Percentiles rank a stretch among this genome's conserved stretches.
Evolutionary conservation across 1,140 invertebrate genomes (phyloP).

Genomic region (Mizuhopecten yessoensis): DNA sequence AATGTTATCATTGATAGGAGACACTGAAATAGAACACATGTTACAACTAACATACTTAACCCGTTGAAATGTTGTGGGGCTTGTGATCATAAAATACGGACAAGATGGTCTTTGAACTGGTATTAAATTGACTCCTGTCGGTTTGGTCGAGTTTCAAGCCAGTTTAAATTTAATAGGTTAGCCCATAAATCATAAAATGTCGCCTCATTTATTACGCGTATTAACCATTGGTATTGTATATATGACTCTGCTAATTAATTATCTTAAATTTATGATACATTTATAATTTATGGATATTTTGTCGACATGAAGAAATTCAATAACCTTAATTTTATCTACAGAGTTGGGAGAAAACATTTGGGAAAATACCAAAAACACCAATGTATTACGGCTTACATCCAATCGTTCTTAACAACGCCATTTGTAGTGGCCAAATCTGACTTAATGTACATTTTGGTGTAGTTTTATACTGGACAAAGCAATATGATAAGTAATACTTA

Average conservation of each 20-base stretch:
- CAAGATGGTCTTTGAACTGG: constrained; percentile 3
- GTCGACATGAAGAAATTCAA: neutral
- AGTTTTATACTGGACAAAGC: too few species aligned
- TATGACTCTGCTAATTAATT: neutral
- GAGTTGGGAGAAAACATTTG: too few species aligned
- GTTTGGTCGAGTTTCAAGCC: neutral
- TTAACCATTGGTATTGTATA: neutral
- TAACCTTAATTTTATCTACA: neutral
- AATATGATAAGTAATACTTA: too few species aligned
- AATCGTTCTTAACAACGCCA: too few species aligned
- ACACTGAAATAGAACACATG: neutral
- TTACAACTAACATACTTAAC: neutral
- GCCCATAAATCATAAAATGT: neutral
- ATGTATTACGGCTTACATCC: too few species aligned
- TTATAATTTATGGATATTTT: neutral
- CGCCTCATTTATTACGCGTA: neutral
- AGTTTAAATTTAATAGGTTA: neutral
- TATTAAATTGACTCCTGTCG: neutral
- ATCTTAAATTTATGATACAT: constrained; percentile 23
- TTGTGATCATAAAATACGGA: neutral
- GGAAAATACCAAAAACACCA: too few species aligned
- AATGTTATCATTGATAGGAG: neutral
- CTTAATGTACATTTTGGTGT: too few species aligned
- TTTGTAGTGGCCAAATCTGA: too few species aligned
- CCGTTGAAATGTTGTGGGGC: constrained; percentile 13